Conservation (phyloP, 2,888 invertebrate species). For the Hyposoter didymator region DNA sequence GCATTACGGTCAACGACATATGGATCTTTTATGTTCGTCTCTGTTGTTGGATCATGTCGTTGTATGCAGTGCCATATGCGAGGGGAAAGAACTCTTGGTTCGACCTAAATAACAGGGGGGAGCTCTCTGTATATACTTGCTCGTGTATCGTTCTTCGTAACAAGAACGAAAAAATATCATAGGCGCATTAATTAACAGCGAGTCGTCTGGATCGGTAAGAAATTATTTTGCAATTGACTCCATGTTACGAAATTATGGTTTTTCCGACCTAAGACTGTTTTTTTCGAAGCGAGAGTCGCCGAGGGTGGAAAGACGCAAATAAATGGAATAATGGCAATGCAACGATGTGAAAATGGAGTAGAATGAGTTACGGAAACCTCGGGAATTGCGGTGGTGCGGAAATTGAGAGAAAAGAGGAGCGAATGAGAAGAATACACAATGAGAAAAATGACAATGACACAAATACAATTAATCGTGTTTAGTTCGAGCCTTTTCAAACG, state of each 20-base stretch:
- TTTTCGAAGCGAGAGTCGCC: neutral
- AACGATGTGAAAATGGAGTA: constrained; percentile 15
- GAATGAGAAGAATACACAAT: neutral
- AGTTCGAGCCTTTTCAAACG: neutral
- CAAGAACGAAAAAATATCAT: constrained; percentile 7
- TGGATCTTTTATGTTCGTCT: constrained; percentile 7
- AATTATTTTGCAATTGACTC: neutral
- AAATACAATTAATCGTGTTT: constrained; percentile 11
- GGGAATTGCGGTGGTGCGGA: neutral
- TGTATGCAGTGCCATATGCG: neutral
- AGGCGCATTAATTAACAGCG: constrained; percentile 37
- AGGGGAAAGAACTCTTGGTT: constrained; percentile 19
- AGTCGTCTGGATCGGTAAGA: neutral
- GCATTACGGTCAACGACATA: constrained; percentile 38
- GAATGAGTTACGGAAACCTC: constrained; percentile 18
- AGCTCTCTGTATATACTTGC: neutral
- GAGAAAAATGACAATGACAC: constrained; percentile 23
- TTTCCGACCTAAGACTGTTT: neutral
- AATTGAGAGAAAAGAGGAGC: neutral
- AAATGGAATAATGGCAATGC: constrained; percentile 20
- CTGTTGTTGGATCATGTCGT: constrained; percentile 3
- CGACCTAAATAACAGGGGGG: constrained; percentile 24
- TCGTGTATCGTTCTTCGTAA: neutral
- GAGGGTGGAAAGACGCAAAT: neutral
- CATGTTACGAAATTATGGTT: neutral